Evolutionary conservation across 2,888 invertebrate species (phyloP), one percentile per base, ranked within the genome.

Genomic region (Microplitis deprimator): DNA sequence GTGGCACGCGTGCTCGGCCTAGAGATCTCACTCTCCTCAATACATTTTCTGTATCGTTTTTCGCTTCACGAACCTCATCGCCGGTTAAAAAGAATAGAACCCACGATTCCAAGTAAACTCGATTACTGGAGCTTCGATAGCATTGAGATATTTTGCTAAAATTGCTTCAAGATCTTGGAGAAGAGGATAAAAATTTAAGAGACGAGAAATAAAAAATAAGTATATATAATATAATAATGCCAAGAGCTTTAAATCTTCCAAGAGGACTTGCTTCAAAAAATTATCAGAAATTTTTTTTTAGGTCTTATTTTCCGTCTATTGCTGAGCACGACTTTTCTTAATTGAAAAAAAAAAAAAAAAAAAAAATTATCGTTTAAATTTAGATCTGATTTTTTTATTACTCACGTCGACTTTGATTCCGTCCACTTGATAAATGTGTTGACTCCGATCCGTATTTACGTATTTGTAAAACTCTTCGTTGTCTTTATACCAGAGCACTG

Each of bases 401-500:
- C 90, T 88, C 84, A 90, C 90, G 81, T 90, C 89, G 77, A 91
- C 89, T 81, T 87, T 86, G 76, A 91, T 88, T 60, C 91, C 91
- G 20, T 88, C 87, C 71, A 90, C 87, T 17, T 77, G 80, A 83
- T 90, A 90, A 68, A 84, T 87, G 82, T 88, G 87, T 77, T 89
- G 89, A 62, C 85, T 86, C 1, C 89, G 89, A 59, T 85, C 85
- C 76, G 85, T 87, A 76, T 86, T 86, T 73, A 90, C 88, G 83
- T 89, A 91, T 81, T 90, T 89, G 86, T 90, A 91, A 86, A 91
- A 91, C 84, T 91, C 91, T 80, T 90, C 90, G 84, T 90, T 87
- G 83, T 91, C 91, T 84, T 91, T 91, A 87, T 91, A 91, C 91
- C 91, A 91, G 75, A 90, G 89, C 72, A 91, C 89, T n/a, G 90